Conservation (phyloP, 92 coral and sea anemone genomes). For the Hydrozoanthus gracilis region DNA sequence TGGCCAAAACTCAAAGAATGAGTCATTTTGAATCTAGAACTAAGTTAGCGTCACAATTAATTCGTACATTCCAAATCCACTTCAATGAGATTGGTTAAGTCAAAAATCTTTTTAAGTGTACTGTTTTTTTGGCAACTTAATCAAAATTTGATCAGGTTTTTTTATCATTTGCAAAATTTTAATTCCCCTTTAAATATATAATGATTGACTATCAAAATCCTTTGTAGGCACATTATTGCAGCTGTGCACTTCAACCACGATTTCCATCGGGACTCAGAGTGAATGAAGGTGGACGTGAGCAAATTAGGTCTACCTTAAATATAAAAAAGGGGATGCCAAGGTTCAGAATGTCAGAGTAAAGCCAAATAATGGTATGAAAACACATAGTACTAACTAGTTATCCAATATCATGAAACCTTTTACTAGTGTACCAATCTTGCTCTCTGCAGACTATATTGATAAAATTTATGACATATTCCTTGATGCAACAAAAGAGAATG, state of each 20-base stretch:
- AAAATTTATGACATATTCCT: not conserved
- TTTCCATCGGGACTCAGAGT: constrained; percentile 7
- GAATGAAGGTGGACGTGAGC: constrained; percentile 15
- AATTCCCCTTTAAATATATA: not conserved
- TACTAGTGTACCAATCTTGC: not conserved
- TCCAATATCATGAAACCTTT: not conserved
- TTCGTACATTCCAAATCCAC: no score
- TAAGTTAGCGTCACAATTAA: not conserved
- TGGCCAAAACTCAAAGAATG: not conserved
- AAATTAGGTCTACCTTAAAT: constrained; percentile 38
- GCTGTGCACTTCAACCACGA: constrained; percentile 29
- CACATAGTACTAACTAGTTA: not conserved
- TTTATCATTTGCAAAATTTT: not conserved
- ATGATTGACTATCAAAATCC: not conserved
- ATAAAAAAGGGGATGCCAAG: not conserved
- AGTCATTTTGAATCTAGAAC: not conserved
- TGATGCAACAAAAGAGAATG: not conserved
- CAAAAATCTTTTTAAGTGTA: no score
- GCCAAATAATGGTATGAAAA: not conserved
- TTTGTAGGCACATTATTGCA: not conserved
- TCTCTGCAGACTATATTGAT: not conserved
- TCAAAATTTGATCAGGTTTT: no score
- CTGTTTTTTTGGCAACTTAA: no score
- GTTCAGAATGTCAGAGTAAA: not conserved
- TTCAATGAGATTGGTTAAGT: no score